Evolutionary conservation across 2,797 vertebrate genomes (phyloP).

Genomic region (Uromys caudimaculatus): DNA sequence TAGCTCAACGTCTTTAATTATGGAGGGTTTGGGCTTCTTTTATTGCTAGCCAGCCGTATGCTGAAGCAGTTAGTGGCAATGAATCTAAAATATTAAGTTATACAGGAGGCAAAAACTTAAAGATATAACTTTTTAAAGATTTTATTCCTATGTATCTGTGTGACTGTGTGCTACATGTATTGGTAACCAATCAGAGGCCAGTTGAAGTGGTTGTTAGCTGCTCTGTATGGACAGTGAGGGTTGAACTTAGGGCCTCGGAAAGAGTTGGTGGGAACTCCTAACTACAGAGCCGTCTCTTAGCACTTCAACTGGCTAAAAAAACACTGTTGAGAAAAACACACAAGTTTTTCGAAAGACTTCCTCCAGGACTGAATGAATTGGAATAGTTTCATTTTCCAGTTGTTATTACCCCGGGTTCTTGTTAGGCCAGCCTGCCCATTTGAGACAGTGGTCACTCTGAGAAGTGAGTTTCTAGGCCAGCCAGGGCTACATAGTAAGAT

Average conservation of each 20-base stretch:
- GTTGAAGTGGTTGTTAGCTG: neutral
- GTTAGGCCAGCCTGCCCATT: neutral
- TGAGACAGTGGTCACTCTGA: neutral
- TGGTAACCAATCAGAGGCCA: neutral
- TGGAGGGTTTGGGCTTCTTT: neutral
- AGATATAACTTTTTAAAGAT: neutral
- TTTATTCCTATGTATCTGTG: neutral
- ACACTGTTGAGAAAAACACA: neutral
- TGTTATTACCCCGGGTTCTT: neutral
- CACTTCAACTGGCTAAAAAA: neutral
- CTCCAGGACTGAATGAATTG: neutral
- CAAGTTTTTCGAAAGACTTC: neutral
- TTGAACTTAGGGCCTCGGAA: neutral
- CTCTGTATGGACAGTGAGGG: no score
- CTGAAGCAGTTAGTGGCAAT: neutral
- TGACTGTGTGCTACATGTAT: neutral
- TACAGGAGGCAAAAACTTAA: conserved; percentile 26
- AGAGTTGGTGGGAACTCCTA: neutral
- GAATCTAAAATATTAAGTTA: neutral
- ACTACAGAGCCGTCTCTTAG: neutral
- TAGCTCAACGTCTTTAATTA: neutral
- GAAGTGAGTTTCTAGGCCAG: neutral
- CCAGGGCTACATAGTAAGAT: neutral
- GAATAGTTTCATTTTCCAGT: neutral
- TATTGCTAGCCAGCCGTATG: neutral